Evolutionary conservation across 2,113 vertebrate species (phyloP).

Genomic region (Mormyrus iriodes): DNA sequence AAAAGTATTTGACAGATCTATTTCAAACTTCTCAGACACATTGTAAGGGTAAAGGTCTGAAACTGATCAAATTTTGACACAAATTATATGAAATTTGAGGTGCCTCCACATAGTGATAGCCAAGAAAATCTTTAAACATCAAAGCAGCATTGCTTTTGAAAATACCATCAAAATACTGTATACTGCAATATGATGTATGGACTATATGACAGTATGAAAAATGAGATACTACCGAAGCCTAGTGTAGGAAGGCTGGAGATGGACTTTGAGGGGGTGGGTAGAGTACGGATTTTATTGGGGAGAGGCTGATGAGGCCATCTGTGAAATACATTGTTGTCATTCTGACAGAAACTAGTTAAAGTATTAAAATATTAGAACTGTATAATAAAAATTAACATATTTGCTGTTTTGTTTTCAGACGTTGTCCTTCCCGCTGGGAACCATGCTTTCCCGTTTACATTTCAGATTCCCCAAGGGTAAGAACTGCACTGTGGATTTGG

Average conservation of each 20-base stretch:
- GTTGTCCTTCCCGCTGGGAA: conserved; percentile 43
- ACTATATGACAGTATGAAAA: neutral
- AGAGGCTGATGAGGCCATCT: neutral
- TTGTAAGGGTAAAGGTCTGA: neutral
- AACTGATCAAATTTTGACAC: neutral
- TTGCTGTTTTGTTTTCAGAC: neutral
- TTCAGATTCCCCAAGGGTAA: conserved; percentile 56
- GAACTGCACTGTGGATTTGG: conserved; percentile 19
- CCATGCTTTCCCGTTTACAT: conserved; percentile 58
- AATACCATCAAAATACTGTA: neutral
- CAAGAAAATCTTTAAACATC: neutral
- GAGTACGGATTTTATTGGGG: neutral
- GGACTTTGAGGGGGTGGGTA: neutral
- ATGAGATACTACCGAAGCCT: neutral
- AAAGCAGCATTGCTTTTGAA: neutral
- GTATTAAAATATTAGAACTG: neutral
- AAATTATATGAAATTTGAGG: neutral
- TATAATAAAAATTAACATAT: neutral
- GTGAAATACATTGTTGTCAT: neutral
- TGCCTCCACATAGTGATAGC: neutral
- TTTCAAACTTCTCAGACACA: neutral
- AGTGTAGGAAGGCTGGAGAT: neutral
- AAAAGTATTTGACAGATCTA: neutral
- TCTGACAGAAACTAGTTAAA: neutral
- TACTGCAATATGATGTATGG: neutral